A percentile compares a stretch with the other conserved stretches of the same genome.
Evolutionary conservation across 2,113 vertebrate species (phyloP).

Genomic region (Zosterops borbonicus): DNA sequence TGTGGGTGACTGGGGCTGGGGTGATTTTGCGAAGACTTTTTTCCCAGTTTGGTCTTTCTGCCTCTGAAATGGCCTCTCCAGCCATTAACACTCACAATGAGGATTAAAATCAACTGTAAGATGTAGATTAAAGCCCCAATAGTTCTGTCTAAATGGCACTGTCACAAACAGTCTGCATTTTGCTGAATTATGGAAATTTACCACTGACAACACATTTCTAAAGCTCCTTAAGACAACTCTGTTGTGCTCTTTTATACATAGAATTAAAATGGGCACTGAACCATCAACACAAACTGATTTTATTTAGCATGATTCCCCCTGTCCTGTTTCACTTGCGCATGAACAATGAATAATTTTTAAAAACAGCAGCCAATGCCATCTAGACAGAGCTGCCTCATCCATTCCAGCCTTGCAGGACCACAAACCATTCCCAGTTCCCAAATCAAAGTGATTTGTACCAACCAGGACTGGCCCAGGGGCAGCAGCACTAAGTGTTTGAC

Average conservation of each 20-base stretch:
- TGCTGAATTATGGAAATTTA: neutral
- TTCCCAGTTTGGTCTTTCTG: neutral
- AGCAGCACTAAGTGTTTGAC: neutral
- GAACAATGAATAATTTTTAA: neutral
- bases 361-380: neutral
- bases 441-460: neutral
- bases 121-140: neutral
- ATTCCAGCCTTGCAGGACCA: neutral
- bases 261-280: neutral
- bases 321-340: neutral
- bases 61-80: neutral
- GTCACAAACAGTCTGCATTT: neutral
- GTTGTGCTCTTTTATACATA: neutral
- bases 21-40: neutral
- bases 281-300: neutral
- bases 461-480: neutral
- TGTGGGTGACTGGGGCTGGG: neutral
- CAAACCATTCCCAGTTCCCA: neutral
- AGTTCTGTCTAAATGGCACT: neutral
- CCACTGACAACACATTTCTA: neutral
- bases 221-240: neutral
- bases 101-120: neutral
- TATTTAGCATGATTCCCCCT: neutral
- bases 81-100: neutral
- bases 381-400: neutral